Base-by-base conservation (phyloP, 2,888 invertebrate genomes). In the Agonopterix heracliana region DNA sequence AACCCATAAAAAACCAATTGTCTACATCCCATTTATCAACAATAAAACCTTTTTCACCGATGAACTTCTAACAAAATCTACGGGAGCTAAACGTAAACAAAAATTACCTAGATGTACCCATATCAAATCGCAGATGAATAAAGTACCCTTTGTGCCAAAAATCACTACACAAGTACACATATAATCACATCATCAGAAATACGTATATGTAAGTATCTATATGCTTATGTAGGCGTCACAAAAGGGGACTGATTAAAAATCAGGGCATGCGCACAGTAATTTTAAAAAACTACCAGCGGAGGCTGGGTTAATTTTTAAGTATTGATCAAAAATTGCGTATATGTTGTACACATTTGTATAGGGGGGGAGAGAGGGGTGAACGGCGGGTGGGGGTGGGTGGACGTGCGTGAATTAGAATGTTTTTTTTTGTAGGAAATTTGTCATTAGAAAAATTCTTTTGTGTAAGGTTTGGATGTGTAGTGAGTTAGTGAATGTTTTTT, bases 271-370 rank as follows among this genome's bases (percentile, higher is more conserved):
- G 87, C 87, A 88, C 82, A 82, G 69, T 86, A 84, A 83, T 83
- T 80, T 88, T 83, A 86, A 88, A 87, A 87, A 87, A 26, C 26
- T 26, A 26, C 87, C 87, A 87, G 78, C 76, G 76, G 81, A 80
- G 83, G 81, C 73, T 76, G 84, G 81, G 86, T 88, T 87, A 88
- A 88, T 88, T 88, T 88, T 88, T 88, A 88, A 88, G 87, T 88
- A 88, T 87, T 87, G 87, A 88, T 87, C 86, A 88, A 86, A 87
- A 87, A 87, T 86, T 87, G 86, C 85, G 84, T 86, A 74, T 77
- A 71, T 71, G 26, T 26, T 26, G 69, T 63, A 68, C 69, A 67
- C 61, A 57, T 55, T 60, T 60, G 60, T 61, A 54, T 57, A 54
- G 55, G 51, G 55, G 47, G 54, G 48, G 54, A 44, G 50, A 59